Percentiles rank a stretch among this genome's conserved stretches.
These are phyloP conservation scores for Tonatia bakeri DNA, from an alignment of 2,113 vertebrate genomes.

Conservation along the genomic window DNA sequence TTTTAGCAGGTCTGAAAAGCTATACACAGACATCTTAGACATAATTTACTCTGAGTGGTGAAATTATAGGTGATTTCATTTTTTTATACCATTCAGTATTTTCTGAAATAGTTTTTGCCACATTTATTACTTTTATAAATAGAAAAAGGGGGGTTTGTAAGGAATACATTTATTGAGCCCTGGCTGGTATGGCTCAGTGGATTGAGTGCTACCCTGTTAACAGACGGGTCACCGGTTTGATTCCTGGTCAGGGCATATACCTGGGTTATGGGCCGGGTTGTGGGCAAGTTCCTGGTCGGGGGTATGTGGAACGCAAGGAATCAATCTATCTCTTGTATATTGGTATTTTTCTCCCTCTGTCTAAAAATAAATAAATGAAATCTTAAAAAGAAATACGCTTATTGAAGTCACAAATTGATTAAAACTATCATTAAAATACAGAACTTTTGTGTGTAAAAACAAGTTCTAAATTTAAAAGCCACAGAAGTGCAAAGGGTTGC, in stretches of 20 bases:
- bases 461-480: not conserved
- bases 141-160: not conserved
- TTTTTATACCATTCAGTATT: constrained; percentile 29
- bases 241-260: too few relatives aligned
- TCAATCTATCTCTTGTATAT: too few relatives aligned
- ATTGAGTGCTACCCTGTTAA: too few relatives aligned
- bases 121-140: constrained; percentile 14
- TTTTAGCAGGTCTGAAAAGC: not conserved
- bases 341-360: too few relatives aligned
- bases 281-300: too few relatives aligned
- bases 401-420: constrained; percentile 20
- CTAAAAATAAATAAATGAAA: too few relatives aligned
- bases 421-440: constrained; percentile 11
- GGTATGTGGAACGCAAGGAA: too few relatives aligned
- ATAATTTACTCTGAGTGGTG: constrained; percentile 1
- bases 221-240: too few relatives aligned
- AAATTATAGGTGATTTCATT: not conserved
- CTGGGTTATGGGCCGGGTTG: too few relatives aligned
- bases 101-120: not conserved
- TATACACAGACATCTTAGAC: not conserved
- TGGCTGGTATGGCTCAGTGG: too few relatives aligned
- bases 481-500: not conserved
- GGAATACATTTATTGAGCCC: not conserved
- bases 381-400: not conserved
- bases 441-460: not conserved